Evolutionary conservation across 2,797 vertebrate genomes (phyloP).

Genomic region (Onychomys leucogaster): DNA sequence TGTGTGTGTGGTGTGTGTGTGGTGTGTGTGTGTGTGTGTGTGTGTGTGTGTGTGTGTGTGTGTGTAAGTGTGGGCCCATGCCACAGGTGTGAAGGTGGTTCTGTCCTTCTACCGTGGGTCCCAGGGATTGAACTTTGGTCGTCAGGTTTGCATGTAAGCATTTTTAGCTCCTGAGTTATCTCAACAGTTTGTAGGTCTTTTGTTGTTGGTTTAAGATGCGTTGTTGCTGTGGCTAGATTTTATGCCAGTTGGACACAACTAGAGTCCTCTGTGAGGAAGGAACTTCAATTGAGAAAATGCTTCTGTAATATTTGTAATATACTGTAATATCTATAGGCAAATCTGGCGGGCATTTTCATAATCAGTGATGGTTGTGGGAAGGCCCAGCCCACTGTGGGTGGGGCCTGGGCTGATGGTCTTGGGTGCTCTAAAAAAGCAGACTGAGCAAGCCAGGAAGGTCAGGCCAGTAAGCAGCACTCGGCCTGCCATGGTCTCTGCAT

Average conservation of each 20-base stretch:
- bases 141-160: not conserved
- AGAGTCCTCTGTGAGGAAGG: not conserved
- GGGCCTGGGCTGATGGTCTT: not conserved
- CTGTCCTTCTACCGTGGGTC: not conserved
- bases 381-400: not conserved
- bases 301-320: not conserved
- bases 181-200: not conserved
- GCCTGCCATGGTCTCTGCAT: not conserved
- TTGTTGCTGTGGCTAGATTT: not conserved
- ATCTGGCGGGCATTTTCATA: not conserved
- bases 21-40: not conserved
- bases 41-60: not conserved
- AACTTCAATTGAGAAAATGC: not conserved
- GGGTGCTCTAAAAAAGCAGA: not conserved
- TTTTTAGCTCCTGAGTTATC: not conserved
- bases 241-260: not conserved
- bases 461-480: not conserved
- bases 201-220: not conserved
- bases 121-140: not conserved
- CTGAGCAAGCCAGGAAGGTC: not conserved
- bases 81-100: not conserved
- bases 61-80: not conserved
- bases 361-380: not conserved
- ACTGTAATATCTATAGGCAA: not conserved
- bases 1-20: too few species aligned